A percentile compares a stretch with the other conserved stretches of the same genome.
phyloP scores from a whole-genome alignment of 2,888 invertebrate genomes.

The Petrolisthes manimaculis region DNA sequence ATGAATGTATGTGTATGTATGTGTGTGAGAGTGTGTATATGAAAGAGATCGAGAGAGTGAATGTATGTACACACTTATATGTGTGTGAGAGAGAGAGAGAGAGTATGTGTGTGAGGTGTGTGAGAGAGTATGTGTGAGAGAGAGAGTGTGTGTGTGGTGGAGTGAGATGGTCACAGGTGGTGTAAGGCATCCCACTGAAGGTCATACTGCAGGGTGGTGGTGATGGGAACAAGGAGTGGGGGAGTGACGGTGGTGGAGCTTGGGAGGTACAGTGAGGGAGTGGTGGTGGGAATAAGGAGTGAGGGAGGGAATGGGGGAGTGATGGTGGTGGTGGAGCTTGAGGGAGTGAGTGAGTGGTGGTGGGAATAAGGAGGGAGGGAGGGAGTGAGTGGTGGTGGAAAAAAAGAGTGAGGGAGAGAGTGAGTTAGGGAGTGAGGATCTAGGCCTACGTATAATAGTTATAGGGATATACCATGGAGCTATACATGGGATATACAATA shows the following conservation, averaged over 20 bases:
- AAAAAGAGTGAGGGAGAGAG: no score
- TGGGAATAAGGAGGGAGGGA: background rate
- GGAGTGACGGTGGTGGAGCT: background rate
- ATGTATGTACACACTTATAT: slow-evolving; percentile 10
- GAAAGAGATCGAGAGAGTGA: background rate
- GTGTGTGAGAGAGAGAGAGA: slow-evolving; percentile 3
- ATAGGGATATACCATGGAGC: no score
- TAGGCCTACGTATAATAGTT: no score
- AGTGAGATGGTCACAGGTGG: no score
- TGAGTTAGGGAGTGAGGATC: no score
- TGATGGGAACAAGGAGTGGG: background rate
- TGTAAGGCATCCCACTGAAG: background rate
- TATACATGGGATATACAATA: no score
- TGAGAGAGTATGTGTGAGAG: background rate
- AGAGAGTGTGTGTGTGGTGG: no score
- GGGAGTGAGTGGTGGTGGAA: background rate
- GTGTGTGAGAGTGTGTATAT: background rate
- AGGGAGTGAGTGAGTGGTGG: background rate
- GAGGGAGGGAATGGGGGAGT: background rate
- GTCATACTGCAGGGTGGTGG: background rate
- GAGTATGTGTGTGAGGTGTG: background rate
- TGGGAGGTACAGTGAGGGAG: background rate
- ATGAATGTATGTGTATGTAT: background rate
- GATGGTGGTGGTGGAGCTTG: background rate
- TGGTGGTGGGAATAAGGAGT: no score